Evolutionary conservation across 2,888 invertebrate genomes (phyloP), one percentile per base, ranked within the genome.

Genomic region (Macrostomum cliftonense): DNA sequence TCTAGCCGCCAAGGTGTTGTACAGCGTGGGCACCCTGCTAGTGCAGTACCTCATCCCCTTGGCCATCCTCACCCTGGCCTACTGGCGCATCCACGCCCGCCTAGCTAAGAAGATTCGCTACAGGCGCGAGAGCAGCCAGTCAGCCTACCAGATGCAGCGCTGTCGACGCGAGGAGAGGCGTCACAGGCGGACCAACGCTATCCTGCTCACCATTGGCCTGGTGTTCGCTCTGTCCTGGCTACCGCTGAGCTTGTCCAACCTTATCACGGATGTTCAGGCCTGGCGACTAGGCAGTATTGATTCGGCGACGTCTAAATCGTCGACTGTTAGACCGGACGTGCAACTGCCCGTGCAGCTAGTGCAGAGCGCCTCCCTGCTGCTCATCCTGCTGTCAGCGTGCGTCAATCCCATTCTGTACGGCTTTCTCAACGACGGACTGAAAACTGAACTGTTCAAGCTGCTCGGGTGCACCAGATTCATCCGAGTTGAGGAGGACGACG

Each of bases 221-320:
- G 83, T 87, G 2, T 88, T 87, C 63, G 83, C 82, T 1, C 77
- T 86, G 50, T 85, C 85, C 58, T 89, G 88, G 88, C 69, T 89
- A 54, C 89, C 88, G 0, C 67, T 89, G 51, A 88, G 89, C 63
- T 77, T 86, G 12, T 82, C 82, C 70, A 88, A 88, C 70, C 68
- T 83, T 45, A 77, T 81, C 55, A 79, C 81, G 13, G 82, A 86
- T 71, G 75, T 28, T 5, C 36, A 48, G 12, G 39, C 54, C 36
- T 47, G 42, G 21, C 37, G 5, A 42, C 56, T 12, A 53, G 9
- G 9, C 5, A 28, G 28, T 9, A 9, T 28, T 4, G 56, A 49
- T n/a, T 36, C n/a, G 43, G 46, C 38, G 47, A 38, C 43, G 19
- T 55, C 16, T n/a, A n/a, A n/a, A n/a, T n/a, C n/a, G n/a, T n/a